Conservation (phyloP, 64 coral and sea anemone species). For the Hydrozoanthus tunicans region DNA sequence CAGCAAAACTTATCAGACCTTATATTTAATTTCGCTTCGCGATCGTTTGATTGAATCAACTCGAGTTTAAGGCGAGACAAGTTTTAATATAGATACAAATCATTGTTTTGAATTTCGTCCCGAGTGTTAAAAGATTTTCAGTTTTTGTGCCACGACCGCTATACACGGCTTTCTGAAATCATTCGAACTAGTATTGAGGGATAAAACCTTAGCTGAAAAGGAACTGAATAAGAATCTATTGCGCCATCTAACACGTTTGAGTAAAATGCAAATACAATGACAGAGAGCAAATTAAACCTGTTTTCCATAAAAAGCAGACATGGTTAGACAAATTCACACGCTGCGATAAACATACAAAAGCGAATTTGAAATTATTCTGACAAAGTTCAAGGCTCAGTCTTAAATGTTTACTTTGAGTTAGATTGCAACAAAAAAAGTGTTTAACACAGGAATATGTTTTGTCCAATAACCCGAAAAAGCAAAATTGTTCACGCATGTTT, state of each 20-base stretch:
- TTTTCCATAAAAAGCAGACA: conserved; percentile 99
- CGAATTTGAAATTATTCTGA: conserved; percentile 72
- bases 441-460: conserved; percentile 25
- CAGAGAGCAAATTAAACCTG: conserved; percentile 51
- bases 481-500: conserved; percentile 51
- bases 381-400: conserved; percentile 55
- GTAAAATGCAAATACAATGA: conserved; percentile 50
- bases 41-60: conserved; percentile 3
- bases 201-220: not conserved
- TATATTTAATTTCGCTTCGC: not conserved
- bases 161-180: too few species aligned
- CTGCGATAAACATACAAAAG: conserved; percentile 81
- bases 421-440: not conserved
- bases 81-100: conserved; percentile 13
- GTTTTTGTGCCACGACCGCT: conserved; percentile 2
- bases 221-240: not conserved
- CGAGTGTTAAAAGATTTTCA: not conserved
- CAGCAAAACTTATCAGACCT: conserved; percentile 7
- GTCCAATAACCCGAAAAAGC: not conserved
- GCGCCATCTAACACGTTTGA: not conserved
- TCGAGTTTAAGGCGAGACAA: not conserved
- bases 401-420: not conserved
- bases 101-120: not conserved
- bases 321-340: conserved; percentile 83
- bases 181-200: too few species aligned